Evolutionary conservation across 23 tunicate species (phyloP), one percentile per base, ranked within the genome.

Genomic region (Styela clava): DNA sequence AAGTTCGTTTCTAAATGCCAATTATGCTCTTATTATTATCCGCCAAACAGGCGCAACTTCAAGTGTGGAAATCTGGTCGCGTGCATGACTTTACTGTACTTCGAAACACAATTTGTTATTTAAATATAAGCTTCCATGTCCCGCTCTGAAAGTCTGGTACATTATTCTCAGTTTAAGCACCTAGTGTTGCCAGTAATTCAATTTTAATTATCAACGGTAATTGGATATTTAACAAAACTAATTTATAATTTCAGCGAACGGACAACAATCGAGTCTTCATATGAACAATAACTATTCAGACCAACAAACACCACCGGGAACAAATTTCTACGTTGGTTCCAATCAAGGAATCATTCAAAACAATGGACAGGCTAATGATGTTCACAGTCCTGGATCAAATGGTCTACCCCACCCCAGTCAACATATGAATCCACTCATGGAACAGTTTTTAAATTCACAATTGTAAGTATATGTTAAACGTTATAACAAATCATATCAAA

Each of bases 391-490:
- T 16, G 56, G 56, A 12, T 44, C 56, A 44, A 44, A 44, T 44
- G 56, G 56, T 7, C 56, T 44, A 44, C 35, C 77, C 37, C 35
- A 28, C 23, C 31, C 81, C 26, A 44, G 52, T 44, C 64, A 36
- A 26, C 81, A 76, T 21, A 76, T 76, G 65, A 44, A 76, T 44
- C 81, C 81, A 33, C 52, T 44, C 5, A 76, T 76, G 81, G 32
- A 33, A 29, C 81, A 76, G 65, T 76, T 33, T 76, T 44, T 76
- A 44, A 33, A 52, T 36, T 76, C 81, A 24, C 81, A 76, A 51
- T 21, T 76, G 81, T 76, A 52, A 76, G 81, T 25, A n/a, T 1
- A 23, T 19, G 27, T 31, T 27, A 30, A 18, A 74, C 33, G 20
- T 74, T 0, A 31, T 31, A 19, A 16, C 79, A 21, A 19, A 20